Percentiles rank a stretch among this genome's conserved stretches.
These are phyloP conservation scores for Eclectus roratus DNA, from an alignment of 2,113 vertebrate genomes.

Conservation along the genomic window DNA sequence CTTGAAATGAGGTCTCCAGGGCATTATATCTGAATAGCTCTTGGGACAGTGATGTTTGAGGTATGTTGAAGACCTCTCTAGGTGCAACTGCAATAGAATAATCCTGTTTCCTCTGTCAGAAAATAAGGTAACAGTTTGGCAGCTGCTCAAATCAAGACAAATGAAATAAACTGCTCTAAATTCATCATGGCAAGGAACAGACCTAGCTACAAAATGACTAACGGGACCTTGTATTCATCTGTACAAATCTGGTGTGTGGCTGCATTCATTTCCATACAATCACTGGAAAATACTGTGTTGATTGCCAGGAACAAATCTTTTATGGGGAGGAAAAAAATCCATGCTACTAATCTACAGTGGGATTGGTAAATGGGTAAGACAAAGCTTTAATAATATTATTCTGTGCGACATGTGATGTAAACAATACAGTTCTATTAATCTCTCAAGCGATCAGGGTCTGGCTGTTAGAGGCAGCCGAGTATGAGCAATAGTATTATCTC, in stretches of 20 bases:
- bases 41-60: background rate
- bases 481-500: constrained; percentile 54
- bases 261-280: constrained; percentile 61
- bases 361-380: constrained; percentile 64
- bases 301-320: constrained; percentile 64
- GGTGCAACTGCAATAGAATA: background rate
- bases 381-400: constrained; percentile 59
- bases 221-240: constrained; percentile 8
- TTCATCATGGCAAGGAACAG: background rate
- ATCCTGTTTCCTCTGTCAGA: background rate
- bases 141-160: background rate
- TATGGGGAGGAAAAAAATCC: background rate
- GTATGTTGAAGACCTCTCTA: background rate
- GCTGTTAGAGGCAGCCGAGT: constrained; percentile 48
- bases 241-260: constrained; percentile 12
- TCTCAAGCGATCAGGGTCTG: constrained; percentile 60
- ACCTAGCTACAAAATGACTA: constrained; percentile 24
- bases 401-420: constrained; percentile 63
- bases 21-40: accelerated
- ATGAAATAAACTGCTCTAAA: constrained; percentile 27
- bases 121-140: constrained; percentile 5
- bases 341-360: constrained; percentile 54
- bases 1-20: background rate
- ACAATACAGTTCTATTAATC: constrained; percentile 68
- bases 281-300: constrained; percentile 46